Conservation (phyloP, 2,888 invertebrate genomes). For the Agonopterix arenella region DNA sequence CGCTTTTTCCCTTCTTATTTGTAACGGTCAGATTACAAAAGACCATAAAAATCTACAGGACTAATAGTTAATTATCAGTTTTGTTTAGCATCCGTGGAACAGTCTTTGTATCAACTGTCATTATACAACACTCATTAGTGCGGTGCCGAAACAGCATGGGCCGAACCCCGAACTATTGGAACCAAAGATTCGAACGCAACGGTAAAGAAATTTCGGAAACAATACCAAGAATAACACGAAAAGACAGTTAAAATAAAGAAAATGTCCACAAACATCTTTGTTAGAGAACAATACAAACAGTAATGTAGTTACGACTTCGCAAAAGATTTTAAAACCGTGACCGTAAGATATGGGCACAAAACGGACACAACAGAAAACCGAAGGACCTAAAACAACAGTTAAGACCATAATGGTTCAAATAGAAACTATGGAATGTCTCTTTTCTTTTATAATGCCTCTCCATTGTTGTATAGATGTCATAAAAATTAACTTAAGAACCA, state of each 20-base stretch:
- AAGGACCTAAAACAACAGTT: constrained; percentile 31
- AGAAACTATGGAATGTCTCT: constrained; percentile 51
- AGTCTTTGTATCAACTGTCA: constrained; percentile 15
- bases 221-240: neutral
- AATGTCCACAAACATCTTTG: constrained; percentile 45
- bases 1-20: neutral
- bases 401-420: constrained; percentile 42
- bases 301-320: constrained; percentile 33
- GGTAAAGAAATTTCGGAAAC: neutral
- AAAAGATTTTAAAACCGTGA: constrained; percentile 23
- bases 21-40: constrained; percentile 26
- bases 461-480: constrained; percentile 61
- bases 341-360: constrained; percentile 26
- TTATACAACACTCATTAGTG: constrained; percentile 41
- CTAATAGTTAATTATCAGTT: constrained; percentile 28
- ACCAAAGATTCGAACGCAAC: neutral
- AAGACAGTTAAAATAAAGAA: constrained; percentile 3
- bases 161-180: neutral
- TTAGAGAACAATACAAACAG: constrained; percentile 29
- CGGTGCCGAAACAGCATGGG: constrained; percentile 55
- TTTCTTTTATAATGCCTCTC: constrained; percentile 52
- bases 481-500: constrained; percentile 67
- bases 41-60: constrained; percentile 32
- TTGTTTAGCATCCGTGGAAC: constrained; percentile 16
- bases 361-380: constrained; percentile 27